These are phyloP conservation scores for Parochlus steinenii DNA, from an alignment of 2,888 invertebrate genomes.

Conservation along the genomic window DNA sequence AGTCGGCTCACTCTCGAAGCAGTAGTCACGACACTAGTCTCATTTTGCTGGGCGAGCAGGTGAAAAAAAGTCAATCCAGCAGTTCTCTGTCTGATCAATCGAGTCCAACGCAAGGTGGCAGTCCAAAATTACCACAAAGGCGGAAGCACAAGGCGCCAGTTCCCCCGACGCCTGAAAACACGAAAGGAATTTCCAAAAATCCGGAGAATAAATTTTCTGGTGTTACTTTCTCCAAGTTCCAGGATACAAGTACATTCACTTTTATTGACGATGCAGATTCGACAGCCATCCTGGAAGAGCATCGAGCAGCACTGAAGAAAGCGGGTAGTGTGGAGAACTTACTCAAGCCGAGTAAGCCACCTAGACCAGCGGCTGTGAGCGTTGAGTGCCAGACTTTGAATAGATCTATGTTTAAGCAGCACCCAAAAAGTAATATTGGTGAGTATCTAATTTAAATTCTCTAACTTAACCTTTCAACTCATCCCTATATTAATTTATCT, in stretches of 20 bases:
- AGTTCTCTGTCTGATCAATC: conserved; percentile 51
- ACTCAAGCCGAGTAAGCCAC: conserved; percentile 44
- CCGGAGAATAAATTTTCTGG: neutral
- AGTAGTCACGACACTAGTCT: conserved; percentile 43
- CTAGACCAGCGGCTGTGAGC: conserved; percentile 33
- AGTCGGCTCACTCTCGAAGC: conserved; percentile 33
- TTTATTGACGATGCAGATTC: conserved; percentile 20
- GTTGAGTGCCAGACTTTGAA: conserved; percentile 18
- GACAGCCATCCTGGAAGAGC: conserved; percentile 14
- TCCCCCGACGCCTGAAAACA: conserved; percentile 31
- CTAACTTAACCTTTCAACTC: conserved; percentile 4
- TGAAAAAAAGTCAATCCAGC: conserved; percentile 42
- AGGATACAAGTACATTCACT: conserved; percentile 20
- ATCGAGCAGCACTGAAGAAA: conserved; percentile 7
- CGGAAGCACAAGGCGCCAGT: conserved; percentile 57
- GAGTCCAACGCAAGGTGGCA: conserved; percentile 51
- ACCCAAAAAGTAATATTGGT: conserved; percentile 9
- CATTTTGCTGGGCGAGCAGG: conserved; percentile 24
- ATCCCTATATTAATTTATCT: conserved; percentile 15
- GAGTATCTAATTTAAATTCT: conserved; percentile 11
- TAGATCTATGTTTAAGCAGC: conserved; percentile 13
- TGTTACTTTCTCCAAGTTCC: conserved; percentile 8
- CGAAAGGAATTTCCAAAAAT: conserved; percentile 1
- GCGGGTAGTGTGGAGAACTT: conserved; percentile 22
- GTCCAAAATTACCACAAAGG: conserved; percentile 53